phyloP scores from a whole-genome alignment of 2,888 invertebrate genomes.

The Gastracanthus pulcherrimus region DNA sequence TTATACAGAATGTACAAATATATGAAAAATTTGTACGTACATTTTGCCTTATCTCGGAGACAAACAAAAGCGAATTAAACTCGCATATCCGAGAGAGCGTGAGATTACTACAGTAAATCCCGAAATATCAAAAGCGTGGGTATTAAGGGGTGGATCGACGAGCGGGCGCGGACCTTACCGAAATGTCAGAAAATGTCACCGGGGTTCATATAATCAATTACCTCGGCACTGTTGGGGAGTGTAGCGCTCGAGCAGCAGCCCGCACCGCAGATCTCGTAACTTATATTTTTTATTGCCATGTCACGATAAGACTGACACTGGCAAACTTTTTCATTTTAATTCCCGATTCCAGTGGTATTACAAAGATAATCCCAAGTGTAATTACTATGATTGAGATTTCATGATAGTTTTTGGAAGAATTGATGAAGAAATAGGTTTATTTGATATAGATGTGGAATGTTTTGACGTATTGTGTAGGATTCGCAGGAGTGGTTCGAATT shows the following conservation, averaged over 20 bases:
- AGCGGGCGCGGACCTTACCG: slow-evolving; percentile 75
- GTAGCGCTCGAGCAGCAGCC: no score
- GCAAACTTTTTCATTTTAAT: not conserved
- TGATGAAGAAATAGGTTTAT: no score
- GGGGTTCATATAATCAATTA: slow-evolving; percentile 46
- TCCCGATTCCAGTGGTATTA: no score
- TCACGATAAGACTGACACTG: not conserved
- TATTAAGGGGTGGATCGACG: slow-evolving; percentile 32
- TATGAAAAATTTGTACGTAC: not conserved
- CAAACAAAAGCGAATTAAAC: slow-evolving; percentile 26
- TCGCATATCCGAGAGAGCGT: not conserved
- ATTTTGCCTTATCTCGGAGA: not conserved
- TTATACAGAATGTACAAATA: no score
- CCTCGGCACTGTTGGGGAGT: not conserved
- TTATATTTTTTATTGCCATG: slow-evolving; percentile 28
- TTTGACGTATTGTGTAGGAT: no score
- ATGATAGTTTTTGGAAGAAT: no score
- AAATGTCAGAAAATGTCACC: slow-evolving; percentile 76
- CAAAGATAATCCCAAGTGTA: no score
- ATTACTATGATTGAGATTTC: no score
- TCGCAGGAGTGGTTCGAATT: no score
- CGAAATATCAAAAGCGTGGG: slow-evolving; percentile 22
- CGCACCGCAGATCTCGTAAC: not conserved
- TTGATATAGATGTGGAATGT: no score
- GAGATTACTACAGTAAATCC: slow-evolving; percentile 39